Evolutionary conservation across 2,888 invertebrate species (phyloP).

Genomic region (Melolontha melolontha): DNA sequence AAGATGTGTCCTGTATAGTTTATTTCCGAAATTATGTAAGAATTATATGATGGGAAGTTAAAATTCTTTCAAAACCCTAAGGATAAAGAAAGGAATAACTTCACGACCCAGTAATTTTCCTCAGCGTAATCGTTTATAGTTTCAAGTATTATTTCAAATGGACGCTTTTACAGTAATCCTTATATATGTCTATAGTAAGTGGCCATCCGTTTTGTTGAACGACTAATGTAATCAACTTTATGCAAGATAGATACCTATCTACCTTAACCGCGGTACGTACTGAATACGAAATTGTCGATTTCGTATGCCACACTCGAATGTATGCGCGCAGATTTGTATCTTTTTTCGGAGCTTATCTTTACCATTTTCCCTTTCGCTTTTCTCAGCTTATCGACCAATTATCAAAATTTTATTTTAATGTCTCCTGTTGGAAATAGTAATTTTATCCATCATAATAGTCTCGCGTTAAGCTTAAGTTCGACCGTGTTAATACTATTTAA

Average conservation of each 20-base stretch:
- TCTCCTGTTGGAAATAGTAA: too few relatives aligned
- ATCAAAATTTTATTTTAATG: constrained; percentile 26
- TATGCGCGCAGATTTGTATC: constrained; percentile 25
- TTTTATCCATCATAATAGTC: too few relatives aligned
- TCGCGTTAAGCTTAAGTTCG: too few relatives aligned
- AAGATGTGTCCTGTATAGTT: too few relatives aligned
- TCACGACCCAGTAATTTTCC: constrained; percentile 14
- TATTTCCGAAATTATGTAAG: too few relatives aligned
- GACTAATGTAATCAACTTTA: constrained; percentile 56
- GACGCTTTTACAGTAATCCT: constrained; percentile 38
- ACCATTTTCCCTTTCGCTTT: background rate
- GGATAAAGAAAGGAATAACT: background rate
- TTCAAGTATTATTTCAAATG: constrained; percentile 41
- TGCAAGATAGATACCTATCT: constrained; percentile 53
- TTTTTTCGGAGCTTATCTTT: constrained; percentile 12
- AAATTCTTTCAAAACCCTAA: background rate
- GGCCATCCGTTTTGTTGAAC: constrained; percentile 49
- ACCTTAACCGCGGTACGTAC: constrained; percentile 48
- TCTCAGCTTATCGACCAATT: constrained; percentile 20
- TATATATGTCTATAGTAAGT: constrained; percentile 50
- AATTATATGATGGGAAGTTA: too few relatives aligned
- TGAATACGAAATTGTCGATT: constrained; percentile 55
- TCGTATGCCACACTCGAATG: constrained; percentile 35
- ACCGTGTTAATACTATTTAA: too few relatives aligned
- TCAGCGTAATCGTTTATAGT: constrained; percentile 29